Conservation (phyloP, 1,140 invertebrate genomes). For the Orchesella cincta region DNA sequence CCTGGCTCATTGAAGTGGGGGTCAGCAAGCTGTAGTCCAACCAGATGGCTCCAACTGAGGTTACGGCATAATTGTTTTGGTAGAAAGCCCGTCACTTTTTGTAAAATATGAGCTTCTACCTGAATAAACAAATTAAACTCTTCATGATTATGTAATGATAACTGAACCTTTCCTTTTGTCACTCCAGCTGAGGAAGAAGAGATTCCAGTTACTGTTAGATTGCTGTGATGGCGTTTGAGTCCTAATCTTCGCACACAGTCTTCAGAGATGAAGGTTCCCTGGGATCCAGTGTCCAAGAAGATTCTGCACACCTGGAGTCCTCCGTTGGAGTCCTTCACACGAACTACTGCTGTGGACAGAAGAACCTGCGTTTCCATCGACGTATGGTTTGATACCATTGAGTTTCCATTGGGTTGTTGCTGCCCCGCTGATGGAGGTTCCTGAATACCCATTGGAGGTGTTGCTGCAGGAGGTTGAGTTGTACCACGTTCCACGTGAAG, state of each 20-base stretch:
- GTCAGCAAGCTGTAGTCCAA: neutral
- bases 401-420: neutral
- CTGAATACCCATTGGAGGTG: neutral
- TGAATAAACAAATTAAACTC: neutral
- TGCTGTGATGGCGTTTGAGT: neutral
- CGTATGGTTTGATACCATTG: neutral
- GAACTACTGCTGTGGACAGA: neutral
- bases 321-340: neutral
- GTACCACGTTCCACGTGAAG: too few relatives aligned
- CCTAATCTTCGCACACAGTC: neutral
- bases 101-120: neutral
- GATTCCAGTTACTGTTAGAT: neutral
- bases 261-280: neutral
- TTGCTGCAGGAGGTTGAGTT: neutral
- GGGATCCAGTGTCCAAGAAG: neutral
- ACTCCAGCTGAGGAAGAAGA: neutral
- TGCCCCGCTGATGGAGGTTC: neutral
- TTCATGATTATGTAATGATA: neutral
- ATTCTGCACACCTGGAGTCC: neutral
- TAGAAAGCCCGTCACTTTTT: neutral
- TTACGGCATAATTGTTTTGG: neutral
- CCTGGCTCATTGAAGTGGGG: neutral
- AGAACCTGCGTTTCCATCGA: neutral
- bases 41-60: neutral
- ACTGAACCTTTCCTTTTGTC: neutral